Evolutionary conservation across 2,113 vertebrate genomes (phyloP).

Genomic region (Aldabrachelys gigantea): DNA sequence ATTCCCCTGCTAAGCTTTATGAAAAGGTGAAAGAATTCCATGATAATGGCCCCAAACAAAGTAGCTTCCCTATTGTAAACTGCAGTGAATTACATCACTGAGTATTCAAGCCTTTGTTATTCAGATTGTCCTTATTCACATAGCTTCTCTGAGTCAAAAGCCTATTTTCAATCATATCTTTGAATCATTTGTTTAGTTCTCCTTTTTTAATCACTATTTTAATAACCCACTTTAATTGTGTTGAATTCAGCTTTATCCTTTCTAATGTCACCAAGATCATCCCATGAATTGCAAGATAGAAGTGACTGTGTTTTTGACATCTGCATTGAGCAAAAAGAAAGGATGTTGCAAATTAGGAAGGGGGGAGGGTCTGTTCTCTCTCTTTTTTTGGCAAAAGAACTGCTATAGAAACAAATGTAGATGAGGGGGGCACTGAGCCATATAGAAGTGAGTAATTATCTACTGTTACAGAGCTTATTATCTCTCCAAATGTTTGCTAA

Average conservation of each 20-base stretch:
- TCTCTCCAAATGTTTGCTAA: constrained; percentile 86
- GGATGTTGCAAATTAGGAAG: background rate
- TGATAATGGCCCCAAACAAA: background rate
- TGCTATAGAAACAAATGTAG: constrained; percentile 78
- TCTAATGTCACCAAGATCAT: background rate
- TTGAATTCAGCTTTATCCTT: background rate
- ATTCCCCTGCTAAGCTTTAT: background rate
- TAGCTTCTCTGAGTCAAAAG: background rate
- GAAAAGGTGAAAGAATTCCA: background rate
- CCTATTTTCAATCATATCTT: background rate
- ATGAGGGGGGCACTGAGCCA: constrained; percentile 80
- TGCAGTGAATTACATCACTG: background rate
- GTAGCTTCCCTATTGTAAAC: background rate
- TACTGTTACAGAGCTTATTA: constrained; percentile 84
- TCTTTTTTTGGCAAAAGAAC: constrained; percentile 59
- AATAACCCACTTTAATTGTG: background rate
- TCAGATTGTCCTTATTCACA: background rate
- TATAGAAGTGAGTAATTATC: constrained; percentile 84
- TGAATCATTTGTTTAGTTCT: background rate
- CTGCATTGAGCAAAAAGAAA: constrained; percentile 11
- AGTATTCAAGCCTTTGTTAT: background rate
- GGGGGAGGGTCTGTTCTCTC: constrained; percentile 18
- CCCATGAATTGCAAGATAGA: background rate
- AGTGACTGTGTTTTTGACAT: constrained; percentile 31
- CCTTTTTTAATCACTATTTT: background rate